Evolutionary conservation across 2,797 vertebrate species (phyloP).

Genomic region (Dendrocincla fuliginosa): DNA sequence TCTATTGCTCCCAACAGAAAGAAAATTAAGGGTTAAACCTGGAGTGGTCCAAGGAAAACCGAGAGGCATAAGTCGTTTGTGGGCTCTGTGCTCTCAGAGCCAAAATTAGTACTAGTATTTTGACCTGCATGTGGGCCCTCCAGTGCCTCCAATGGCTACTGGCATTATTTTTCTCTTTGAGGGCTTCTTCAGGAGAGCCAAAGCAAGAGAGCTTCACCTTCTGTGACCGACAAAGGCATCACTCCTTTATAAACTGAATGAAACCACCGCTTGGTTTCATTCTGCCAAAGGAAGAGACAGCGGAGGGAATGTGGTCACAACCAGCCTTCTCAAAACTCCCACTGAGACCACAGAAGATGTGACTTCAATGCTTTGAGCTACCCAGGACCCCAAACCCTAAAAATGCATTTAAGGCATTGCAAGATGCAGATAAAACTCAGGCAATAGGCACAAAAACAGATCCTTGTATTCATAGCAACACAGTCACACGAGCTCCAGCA

Average conservation of each 20-base stretch:
- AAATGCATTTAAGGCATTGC: background rate
- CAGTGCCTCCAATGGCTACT: background rate
- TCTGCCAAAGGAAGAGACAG: background rate
- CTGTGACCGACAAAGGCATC: background rate
- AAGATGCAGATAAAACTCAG: background rate
- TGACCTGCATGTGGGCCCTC: background rate
- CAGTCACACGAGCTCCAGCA: background rate
- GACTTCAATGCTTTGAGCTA: background rate
- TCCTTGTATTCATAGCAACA: background rate
- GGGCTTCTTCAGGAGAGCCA: background rate
- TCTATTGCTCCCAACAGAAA: background rate
- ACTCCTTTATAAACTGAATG: background rate
- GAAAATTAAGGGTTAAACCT: background rate
- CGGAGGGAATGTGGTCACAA: rapidly evolving
- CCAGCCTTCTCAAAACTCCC: background rate
- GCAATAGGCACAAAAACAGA: background rate
- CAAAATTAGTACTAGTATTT: background rate
- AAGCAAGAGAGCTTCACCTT: background rate
- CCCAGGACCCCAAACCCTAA: background rate
- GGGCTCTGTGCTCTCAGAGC: background rate
- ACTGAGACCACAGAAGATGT: background rate
- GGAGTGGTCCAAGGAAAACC: background rate
- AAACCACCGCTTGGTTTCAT: background rate
- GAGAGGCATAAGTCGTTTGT: background rate
- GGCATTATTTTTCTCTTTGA: background rate